Evolutionary conservation across 1,140 invertebrate genomes (phyloP).

Genomic region (Tetraneura akinire): DNA sequence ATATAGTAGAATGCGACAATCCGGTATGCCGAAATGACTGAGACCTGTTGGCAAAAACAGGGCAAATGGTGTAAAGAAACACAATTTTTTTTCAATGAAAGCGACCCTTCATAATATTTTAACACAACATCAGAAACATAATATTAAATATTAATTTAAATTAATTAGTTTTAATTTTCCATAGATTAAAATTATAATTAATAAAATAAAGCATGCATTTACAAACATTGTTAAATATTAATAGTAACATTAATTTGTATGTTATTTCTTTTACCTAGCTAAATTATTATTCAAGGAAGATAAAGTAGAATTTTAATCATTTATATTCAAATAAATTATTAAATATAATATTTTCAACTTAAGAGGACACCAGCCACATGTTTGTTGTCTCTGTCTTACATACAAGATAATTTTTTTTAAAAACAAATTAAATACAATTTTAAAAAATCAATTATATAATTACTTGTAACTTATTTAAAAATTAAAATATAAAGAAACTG

Average conservation of each 20-base stretch:
- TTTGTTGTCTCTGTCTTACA: too few species aligned
- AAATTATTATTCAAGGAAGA: not conserved
- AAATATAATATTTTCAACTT: too few species aligned
- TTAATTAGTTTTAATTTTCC: not conserved
- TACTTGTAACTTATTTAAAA: too few species aligned
- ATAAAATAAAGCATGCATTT: slow-evolving; percentile 4
- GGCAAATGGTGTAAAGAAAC: slow-evolving; percentile 51
- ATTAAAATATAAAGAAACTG: too few species aligned
- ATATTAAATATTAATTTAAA: slow-evolving; percentile 6
- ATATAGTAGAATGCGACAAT: slow-evolving; percentile 64
- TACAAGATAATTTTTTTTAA: too few species aligned
- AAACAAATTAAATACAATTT: too few species aligned
- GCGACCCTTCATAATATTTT: slow-evolving; percentile 18
- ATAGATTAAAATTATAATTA: not conserved
- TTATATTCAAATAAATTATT: not conserved
- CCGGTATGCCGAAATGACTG: slow-evolving; percentile 76
- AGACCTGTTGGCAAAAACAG: slow-evolving; percentile 77
- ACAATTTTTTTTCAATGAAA: slow-evolving; percentile 48
- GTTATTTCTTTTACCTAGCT: too few species aligned
- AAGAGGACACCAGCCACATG: too few species aligned
- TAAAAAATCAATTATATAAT: too few species aligned
- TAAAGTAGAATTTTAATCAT: not conserved
- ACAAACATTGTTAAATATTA: not conserved
- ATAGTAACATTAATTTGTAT: too few species aligned
- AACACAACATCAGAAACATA: slow-evolving; percentile 45